Conservation (phyloP, 2,113 vertebrate genomes). For the Clinocottus analis region DNA sequence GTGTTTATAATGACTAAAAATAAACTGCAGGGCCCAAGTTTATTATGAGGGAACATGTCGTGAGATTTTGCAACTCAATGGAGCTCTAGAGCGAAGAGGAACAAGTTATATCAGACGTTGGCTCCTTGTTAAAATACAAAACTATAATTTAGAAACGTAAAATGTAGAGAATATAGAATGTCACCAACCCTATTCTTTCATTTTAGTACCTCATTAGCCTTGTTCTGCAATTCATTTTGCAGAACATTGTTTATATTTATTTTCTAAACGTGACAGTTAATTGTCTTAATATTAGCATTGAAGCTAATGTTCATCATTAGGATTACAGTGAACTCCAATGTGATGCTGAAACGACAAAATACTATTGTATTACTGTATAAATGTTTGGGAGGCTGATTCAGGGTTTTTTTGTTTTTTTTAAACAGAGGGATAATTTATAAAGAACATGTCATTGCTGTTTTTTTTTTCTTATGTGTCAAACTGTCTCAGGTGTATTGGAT, state of each 20-base stretch:
- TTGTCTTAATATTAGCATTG: neutral
- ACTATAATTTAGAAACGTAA: neutral
- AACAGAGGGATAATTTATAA: neutral
- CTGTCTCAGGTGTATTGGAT: conserved; percentile 45
- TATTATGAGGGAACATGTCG: neutral
- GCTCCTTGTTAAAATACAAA: neutral
- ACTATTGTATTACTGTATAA: neutral
- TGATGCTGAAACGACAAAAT: neutral
- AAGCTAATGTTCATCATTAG: neutral
- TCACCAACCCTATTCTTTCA: neutral
- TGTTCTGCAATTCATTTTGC: neutral
- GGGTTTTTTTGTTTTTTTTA: neutral
- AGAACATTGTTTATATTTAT: conserved; percentile 39
- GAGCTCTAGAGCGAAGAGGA: neutral
- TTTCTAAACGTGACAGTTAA: neutral
- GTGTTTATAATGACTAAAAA: neutral
- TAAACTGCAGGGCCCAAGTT: neutral
- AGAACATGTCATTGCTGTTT: neutral
- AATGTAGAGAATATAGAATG: neutral
- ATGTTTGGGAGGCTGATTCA: neutral
- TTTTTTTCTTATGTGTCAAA: conserved; percentile 5
- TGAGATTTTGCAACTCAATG: neutral
- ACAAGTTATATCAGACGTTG: neutral
- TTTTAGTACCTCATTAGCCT: conserved; percentile 15
- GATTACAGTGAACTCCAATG: neutral